Percentiles rank a stretch among this genome's conserved stretches.
phyloP scores from a whole-genome alignment of 2,888 invertebrate genomes.

The Hylaea fasciaria region DNA sequence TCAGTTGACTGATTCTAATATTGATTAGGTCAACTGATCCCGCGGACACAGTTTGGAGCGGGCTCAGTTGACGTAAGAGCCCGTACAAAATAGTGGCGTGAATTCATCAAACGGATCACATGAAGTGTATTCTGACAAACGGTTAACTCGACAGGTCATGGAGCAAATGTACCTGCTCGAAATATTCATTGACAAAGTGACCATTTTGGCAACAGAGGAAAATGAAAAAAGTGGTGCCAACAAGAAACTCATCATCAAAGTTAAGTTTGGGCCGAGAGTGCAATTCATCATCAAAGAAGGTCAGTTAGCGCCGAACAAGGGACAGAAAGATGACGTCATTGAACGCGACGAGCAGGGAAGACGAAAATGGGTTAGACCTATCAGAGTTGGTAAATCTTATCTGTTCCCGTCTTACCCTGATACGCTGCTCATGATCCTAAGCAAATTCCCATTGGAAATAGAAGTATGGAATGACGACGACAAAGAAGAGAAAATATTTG shows the following conservation, averaged over 20 bases:
- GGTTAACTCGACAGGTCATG: constrained; percentile 80
- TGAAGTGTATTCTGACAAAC: constrained; percentile 67
- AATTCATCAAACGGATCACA: constrained; percentile 35
- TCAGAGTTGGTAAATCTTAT: constrained; percentile 83
- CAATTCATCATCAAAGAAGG: constrained; percentile 81
- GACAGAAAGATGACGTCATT: constrained; percentile 63
- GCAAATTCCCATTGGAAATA: constrained; percentile 79
- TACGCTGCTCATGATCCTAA: constrained; percentile 72
- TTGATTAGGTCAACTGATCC: too few relatives aligned
- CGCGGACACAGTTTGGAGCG: too few relatives aligned
- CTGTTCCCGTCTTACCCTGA: constrained; percentile 80
- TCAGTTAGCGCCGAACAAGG: constrained; percentile 64
- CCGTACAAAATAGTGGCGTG: constrained; percentile 6
- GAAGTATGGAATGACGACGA: constrained; percentile 78
- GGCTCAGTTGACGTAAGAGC: too few relatives aligned
- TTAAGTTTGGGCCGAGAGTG: constrained; percentile 78
- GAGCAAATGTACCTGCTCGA: constrained; percentile 85
- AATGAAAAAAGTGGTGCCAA: constrained; percentile 63
- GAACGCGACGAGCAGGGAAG: constrained; percentile 63
- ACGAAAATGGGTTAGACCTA: constrained; percentile 67
- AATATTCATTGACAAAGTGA: constrained; percentile 83
- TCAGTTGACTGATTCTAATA: too few relatives aligned
- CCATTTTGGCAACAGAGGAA: constrained; percentile 63
- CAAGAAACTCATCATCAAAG: constrained; percentile 75
- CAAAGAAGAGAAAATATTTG: constrained; percentile 67